Evolutionary conservation across 2,113 vertebrate genomes (phyloP), one percentile per base, ranked within the genome.

Genomic region (Setophaga petechia): DNA sequence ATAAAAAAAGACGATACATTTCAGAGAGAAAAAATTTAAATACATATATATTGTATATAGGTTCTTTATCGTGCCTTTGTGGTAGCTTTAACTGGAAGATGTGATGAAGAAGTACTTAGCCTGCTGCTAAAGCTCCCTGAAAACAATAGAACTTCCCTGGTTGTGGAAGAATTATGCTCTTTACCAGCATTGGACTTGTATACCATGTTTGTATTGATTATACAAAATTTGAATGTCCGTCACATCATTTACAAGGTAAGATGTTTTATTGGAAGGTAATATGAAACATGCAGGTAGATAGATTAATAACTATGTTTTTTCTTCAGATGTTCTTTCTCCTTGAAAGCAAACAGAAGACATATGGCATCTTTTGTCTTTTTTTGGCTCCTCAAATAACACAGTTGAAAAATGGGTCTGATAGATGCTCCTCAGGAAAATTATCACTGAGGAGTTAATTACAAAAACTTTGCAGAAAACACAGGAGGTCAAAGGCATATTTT

Each of bases 231-330:
- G 84, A 90, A 97, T 3, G 20, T 97, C 33, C 91, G 96, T 28
- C 82, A 71, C 54, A 75, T 97, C 23, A 10, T 98, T 72, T 98
- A 98, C 73, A 95, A 96, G 94, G 98, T 98, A 96, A 87, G 90
- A 31, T 51, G 3, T 3, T 58, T 72, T 27, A 58, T 85, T 83
- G 80, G 41, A 62, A 85, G 25, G 16, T 57, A 3, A 4, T 58
- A 25, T 74, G 51, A 86, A 88, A 20, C 24, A n/a, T n/a, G 27
- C 3, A 59, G 19, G 9, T n/a, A 82, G 8, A 31, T 10, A 52
- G 18, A 62, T 23, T 4, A 52, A 27, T 62, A 41, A 33, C 59
- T 54, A 17, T 24, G 2, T 57, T 81, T n/a, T 80, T 92, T 49
- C 21, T 66, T 86, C 27, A 67, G 21, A 9, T 37, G 3, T 75